A percentile compares a stretch with the other conserved stretches of the same genome.
Conservation (phyloP, 2,888 invertebrate species). For the Brachypalpus laphriformis region DNA sequence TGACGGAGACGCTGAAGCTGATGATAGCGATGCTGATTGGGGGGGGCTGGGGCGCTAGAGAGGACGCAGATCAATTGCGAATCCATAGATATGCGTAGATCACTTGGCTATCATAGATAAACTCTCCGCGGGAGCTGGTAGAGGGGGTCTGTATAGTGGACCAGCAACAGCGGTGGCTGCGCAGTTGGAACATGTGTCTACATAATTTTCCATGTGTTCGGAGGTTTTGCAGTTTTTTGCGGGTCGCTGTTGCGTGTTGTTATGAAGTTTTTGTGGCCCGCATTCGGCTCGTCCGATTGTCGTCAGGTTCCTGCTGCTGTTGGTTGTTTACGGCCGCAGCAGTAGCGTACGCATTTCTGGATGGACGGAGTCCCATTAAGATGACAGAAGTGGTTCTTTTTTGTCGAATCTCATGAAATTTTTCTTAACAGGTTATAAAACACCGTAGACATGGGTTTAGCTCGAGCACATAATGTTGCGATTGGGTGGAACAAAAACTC, state of each 20-base stretch:
- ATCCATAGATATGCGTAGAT: constrained; percentile 56
- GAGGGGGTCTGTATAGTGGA: neutral
- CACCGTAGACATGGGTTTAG: constrained; percentile 72
- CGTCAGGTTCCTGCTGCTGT: constrained; percentile 58
- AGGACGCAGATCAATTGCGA: constrained; percentile 67
- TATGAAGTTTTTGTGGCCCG: constrained; percentile 59
- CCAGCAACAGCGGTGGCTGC: constrained; percentile 37
- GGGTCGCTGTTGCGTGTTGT: constrained; percentile 65
- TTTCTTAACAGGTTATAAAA: constrained; percentile 74
- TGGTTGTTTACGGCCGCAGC: constrained; percentile 60
- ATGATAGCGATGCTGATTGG: constrained; percentile 39
- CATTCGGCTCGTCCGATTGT: constrained; percentile 70
- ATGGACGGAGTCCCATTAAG: constrained; percentile 69
- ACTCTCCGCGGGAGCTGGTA: constrained; percentile 15
- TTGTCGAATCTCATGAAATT: constrained; percentile 67
- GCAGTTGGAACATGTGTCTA: constrained; percentile 72
- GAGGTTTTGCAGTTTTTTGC: constrained; percentile 57
- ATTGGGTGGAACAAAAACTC: constrained; percentile 72
- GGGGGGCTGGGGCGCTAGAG: constrained; percentile 11
- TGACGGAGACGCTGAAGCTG: constrained; percentile 63
- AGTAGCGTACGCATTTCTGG: constrained; percentile 69
- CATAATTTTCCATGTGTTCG: constrained; percentile 74
- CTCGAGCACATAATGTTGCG: constrained; percentile 69
- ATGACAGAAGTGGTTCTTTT: constrained; percentile 69
- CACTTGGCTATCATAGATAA: constrained; percentile 61